phyloP scores from a whole-genome alignment of 2,797 vertebrate species.

The Poecilia picta region DNA sequence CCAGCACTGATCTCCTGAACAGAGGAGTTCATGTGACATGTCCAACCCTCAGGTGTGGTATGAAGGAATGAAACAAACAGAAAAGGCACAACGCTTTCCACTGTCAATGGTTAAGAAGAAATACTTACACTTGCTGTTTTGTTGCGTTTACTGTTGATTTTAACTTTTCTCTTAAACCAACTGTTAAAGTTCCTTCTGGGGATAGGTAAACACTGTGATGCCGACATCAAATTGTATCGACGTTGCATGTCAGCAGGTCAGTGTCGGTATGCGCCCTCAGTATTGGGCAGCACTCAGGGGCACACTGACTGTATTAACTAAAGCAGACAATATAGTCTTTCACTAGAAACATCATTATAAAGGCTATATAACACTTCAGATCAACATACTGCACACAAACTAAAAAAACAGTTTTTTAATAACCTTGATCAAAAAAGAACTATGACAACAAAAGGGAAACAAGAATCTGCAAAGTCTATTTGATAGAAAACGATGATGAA shows the following conservation, averaged over 20 bases:
- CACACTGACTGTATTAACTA: not conserved
- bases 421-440: not conserved
- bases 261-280: not conserved
- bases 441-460: too few species aligned
- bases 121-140: not conserved
- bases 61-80: not conserved
- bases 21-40: not conserved
- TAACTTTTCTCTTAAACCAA: too few species aligned
- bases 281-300: not conserved
- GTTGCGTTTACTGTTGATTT: too few species aligned
- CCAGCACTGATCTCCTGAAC: not conserved
- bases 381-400: not conserved
- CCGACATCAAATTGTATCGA: not conserved
- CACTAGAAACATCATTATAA: not conserved
- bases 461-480: not conserved
- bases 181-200: too few species aligned
- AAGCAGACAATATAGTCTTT: not conserved
- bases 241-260: not conserved
- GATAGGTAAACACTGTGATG: too few species aligned
- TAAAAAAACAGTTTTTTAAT: not conserved
- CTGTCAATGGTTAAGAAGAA: slow-evolving; percentile 1
- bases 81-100: not conserved
- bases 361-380: not conserved
- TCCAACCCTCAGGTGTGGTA: slow-evolving; percentile 13
- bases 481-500: not conserved